These are phyloP conservation scores for Lytechinus pictus DNA, from an alignment of 35 echinoderm and acorn worm genomes.

Conservation along the genomic window DNA sequence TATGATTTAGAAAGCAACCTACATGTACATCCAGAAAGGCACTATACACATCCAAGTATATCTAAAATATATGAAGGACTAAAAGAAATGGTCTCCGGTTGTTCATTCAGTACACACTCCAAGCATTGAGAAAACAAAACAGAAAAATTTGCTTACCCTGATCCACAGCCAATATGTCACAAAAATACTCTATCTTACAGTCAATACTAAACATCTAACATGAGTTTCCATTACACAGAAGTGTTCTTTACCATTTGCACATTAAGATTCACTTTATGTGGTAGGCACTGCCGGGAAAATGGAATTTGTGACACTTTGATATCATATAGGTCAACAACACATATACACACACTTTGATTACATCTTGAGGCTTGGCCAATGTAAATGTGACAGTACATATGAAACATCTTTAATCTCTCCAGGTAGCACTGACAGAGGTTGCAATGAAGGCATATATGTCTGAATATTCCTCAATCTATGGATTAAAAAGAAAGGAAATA, in stretches of 20 bases:
- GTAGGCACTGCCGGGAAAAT: background rate
- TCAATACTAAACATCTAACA: background rate
- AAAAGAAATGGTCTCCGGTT: too few species aligned
- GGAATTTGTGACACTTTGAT: background rate
- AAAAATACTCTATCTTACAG: background rate
- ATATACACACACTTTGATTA: background rate
- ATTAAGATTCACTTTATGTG: background rate
- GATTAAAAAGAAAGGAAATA: background rate
- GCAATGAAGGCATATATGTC: slow-evolving; percentile 95
- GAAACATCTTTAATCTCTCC: slow-evolving; percentile 57
- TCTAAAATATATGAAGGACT: too few species aligned
- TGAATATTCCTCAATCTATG: slow-evolving; percentile 92
- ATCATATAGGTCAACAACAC: background rate
- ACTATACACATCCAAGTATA: too few species aligned
- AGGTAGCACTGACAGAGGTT: slow-evolving; percentile 59
- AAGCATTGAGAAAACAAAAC: too few species aligned
- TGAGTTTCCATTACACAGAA: background rate
- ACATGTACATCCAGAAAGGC: too few species aligned
- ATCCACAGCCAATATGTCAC: background rate
- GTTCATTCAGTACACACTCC: too few species aligned
- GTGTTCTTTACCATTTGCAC: background rate
- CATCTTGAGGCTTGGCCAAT: background rate
- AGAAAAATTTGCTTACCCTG: background rate
- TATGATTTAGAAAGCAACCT: too few species aligned
- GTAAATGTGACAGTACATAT: background rate